A percentile compares a stretch with the other conserved stretches of the same genome.
These are phyloP conservation scores for Corvus hawaiiensis DNA, from an alignment of 2,113 vertebrate genomes.

Conservation along the genomic window DNA sequence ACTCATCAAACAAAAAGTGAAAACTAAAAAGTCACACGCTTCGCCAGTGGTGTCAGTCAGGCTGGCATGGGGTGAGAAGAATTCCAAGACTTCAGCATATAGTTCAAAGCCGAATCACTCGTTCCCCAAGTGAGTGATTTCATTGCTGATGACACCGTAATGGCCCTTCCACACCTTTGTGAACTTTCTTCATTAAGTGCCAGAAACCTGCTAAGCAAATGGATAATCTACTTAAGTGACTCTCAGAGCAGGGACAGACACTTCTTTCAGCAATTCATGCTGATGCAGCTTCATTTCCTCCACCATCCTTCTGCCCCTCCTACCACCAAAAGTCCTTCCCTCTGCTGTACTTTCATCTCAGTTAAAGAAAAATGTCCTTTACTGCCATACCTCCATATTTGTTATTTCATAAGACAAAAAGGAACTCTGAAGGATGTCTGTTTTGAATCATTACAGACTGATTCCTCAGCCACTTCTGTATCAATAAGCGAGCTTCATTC, in stretches of 20 bases:
- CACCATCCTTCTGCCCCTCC: background rate
- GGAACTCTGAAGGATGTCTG: background rate
- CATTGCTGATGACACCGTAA: background rate
- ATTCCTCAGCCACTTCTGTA: background rate
- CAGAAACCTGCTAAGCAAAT: conserved; percentile 15
- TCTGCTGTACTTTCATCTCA: background rate
- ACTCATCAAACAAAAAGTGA: background rate
- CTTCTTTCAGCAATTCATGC: background rate
- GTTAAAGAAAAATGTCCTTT: background rate
- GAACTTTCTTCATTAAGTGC: background rate
- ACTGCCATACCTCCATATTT: background rate
- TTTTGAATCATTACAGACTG: background rate
- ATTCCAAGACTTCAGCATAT: background rate
- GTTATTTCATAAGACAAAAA: background rate
- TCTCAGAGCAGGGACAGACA: background rate
- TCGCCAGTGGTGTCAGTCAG: background rate
- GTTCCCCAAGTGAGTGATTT: background rate
- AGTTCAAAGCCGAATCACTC: background rate
- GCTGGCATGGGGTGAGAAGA: background rate
- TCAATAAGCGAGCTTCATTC: background rate
- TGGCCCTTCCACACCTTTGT: background rate
- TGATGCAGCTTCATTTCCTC: background rate
- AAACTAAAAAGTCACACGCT: background rate
- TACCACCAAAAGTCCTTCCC: background rate
- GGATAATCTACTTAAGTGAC: background rate